phyloP scores from a whole-genome alignment of 2,797 vertebrate genomes.

The Oceanodroma leucorhoa region DNA sequence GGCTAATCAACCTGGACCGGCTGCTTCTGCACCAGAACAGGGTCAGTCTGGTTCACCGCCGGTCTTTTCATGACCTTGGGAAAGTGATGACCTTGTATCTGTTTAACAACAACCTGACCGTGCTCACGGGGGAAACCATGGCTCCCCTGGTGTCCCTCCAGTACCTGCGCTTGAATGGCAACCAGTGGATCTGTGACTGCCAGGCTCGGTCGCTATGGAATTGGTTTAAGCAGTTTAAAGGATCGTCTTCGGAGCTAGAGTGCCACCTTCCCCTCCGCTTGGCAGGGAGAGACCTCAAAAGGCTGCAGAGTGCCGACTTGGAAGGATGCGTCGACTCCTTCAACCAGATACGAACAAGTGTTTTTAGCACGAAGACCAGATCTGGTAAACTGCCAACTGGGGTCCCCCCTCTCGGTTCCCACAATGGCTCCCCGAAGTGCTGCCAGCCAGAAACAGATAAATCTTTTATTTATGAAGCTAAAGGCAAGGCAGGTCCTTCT shows the following conservation, averaged over 20 bases:
- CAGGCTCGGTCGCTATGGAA: constrained; percentile 93
- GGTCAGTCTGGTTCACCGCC: constrained; percentile 85
- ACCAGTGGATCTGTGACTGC: constrained; percentile 98
- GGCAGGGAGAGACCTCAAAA: constrained; percentile 88
- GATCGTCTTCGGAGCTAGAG: constrained; percentile 93
- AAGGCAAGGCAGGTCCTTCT: constrained; percentile 79
- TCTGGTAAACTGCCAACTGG: constrained; percentile 81
- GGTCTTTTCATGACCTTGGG: constrained; percentile 89
- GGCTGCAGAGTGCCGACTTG: constrained; percentile 84
- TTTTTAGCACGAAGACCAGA: constrained; percentile 83
- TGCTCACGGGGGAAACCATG: constrained; percentile 89
- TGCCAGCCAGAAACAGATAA: constrained; percentile 91
- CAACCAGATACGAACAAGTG: constrained; percentile 82
- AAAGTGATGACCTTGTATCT: constrained; percentile 93
- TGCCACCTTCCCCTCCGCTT: constrained; percentile 86
- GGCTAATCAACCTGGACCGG: constrained; percentile 90
- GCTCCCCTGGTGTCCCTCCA: constrained; percentile 87
- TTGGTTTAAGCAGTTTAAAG: constrained; percentile 96
- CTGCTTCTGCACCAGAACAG: constrained; percentile 94
- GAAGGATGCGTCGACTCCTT: constrained; percentile 86
- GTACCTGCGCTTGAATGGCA: constrained; percentile 94
- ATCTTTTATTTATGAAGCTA: constrained; percentile 89
- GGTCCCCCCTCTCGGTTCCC: constrained; percentile 75
- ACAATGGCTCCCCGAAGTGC: constrained; percentile 82
- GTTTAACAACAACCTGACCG: constrained; percentile 95